Conservation (phyloP, 92 coral and sea anemone species). For the Paragorgia papillata region DNA sequence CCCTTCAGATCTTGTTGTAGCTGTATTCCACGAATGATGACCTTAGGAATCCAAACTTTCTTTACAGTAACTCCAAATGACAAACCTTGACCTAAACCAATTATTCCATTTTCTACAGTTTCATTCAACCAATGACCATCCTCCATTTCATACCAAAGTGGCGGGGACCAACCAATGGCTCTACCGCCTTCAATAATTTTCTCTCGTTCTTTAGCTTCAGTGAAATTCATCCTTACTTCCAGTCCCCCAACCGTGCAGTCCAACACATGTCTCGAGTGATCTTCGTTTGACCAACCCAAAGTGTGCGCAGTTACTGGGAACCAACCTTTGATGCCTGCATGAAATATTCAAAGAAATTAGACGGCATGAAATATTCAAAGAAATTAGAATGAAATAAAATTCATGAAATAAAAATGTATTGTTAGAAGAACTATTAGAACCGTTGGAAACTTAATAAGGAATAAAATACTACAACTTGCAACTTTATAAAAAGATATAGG, state of each 20-base stretch:
- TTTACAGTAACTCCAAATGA: slow-evolving; percentile 62
- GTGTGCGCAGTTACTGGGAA: slow-evolving; percentile 49
- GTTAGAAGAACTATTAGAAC: no score
- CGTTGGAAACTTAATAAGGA: no score
- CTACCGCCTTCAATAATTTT: slow-evolving; percentile 74
- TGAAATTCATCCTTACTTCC: slow-evolving; percentile 70
- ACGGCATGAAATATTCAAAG: no score
- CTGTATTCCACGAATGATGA: slow-evolving; percentile 48
- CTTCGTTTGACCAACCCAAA: slow-evolving; percentile 25
- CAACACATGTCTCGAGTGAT: slow-evolving; percentile 1
- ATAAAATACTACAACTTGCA: no score
- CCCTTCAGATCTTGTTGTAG: slow-evolving; percentile 19
- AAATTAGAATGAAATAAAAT: no score
- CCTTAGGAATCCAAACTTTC: slow-evolving; percentile 80
- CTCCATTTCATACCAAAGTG: slow-evolving; percentile 68
- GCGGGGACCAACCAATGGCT: slow-evolving; percentile 90
- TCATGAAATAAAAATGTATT: no score
- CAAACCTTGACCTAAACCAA: slow-evolving; percentile 47
- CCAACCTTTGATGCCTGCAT: slow-evolving; percentile 91
- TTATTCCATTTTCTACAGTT: slow-evolving; percentile 41
- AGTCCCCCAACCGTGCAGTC: slow-evolving; percentile 80
- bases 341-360: no score
- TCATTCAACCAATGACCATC: slow-evolving; percentile 60
- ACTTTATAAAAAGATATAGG: no score
- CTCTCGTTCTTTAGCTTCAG: slow-evolving; percentile 76